Base-by-base conservation (phyloP, 2,888 invertebrate species). In the Julus scanicus region DNA sequence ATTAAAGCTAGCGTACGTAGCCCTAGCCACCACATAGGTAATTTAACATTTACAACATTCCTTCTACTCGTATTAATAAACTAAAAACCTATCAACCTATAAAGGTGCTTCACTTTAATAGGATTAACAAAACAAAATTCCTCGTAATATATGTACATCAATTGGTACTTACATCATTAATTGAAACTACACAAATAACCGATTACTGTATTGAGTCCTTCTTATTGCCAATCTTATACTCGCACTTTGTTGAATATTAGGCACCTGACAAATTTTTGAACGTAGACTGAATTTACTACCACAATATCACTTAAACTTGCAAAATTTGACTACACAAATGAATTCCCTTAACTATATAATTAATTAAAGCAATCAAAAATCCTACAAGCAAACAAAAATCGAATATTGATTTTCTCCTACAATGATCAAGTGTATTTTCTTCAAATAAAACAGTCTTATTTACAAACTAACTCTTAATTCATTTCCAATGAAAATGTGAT, bases 211-310 rank as follows among this genome's bases (percentile, higher is more conserved):
- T 63, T 20, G n/a, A 63, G 20, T 63, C 4, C 15, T 20, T 20
- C 20, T 20, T 63, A 63, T 63, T 63, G 63, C 63, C 63, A 63
- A 63, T 63, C 63, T 63, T 63, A 20, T 63, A 63, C 63, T 63
- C 20, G 5, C 20, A 20, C n/a, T 63, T 63, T 20, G 1, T 20
- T 6, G 17, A 20, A 63, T 63, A 6, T 9, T 4, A 63, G 63
- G 63, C 6, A 4, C 20, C 17, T 20, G 20, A 63, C 20, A 63
- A 57, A 17, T 57, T 57, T 57, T 53, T 17, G 4, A 44, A 44
- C 44, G 6, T 6, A 44, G n/a, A 44, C 44, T 44, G n/a, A n/a
- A n/a, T 44, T 44, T 44, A 5, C 44, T 44, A 44, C 6, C 1
- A 63, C 5, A 20, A 63, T 20, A 20, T 63, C 63, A 63, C 11